phyloP scores from a whole-genome alignment of 2,113 vertebrate genomes.

The Oreochromis spilurus region DNA sequence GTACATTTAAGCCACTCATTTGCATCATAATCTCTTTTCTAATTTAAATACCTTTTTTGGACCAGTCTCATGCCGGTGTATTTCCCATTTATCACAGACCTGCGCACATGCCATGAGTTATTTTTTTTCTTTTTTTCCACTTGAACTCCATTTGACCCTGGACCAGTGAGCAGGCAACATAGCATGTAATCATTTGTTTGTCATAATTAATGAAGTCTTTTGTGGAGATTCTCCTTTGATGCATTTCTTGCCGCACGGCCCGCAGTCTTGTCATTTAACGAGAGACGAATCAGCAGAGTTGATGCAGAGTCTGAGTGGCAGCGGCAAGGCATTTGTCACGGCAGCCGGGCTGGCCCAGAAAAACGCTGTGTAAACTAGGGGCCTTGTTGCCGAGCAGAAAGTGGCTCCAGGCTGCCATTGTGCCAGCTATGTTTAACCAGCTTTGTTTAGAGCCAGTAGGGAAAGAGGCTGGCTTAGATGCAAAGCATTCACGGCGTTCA shows the following conservation, averaged over 20 bases:
- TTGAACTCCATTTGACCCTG: slow-evolving; percentile 44
- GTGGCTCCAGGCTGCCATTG: slow-evolving; percentile 30
- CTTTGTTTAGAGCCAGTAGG: slow-evolving; percentile 13
- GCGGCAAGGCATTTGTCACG: slow-evolving; percentile 45
- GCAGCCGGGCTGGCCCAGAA: slow-evolving; percentile 31
- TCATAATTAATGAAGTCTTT: slow-evolving; percentile 42
- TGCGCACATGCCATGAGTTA: neutral
- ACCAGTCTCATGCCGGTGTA: neutral
- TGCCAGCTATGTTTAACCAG: slow-evolving; percentile 41
- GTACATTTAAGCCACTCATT: slow-evolving; percentile 10
- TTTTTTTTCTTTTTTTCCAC: neutral
- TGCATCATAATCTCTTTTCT: slow-evolving; percentile 5
- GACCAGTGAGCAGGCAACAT: neutral
- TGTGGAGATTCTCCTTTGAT: slow-evolving; percentile 6
- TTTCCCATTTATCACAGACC: slow-evolving; percentile 37
- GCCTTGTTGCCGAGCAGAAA: slow-evolving; percentile 47
- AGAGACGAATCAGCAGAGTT: slow-evolving; percentile 8
- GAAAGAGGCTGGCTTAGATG: neutral
- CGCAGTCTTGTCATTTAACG: slow-evolving; percentile 20
- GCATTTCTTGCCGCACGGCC: slow-evolving; percentile 8
- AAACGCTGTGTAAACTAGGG: slow-evolving; percentile 18
- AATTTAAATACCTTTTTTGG: neutral
- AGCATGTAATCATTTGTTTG: slow-evolving; percentile 42
- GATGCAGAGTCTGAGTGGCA: slow-evolving; percentile 50
- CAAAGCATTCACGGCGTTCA: slow-evolving; percentile 7